phyloP scores from a whole-genome alignment of 2,888 invertebrate genomes.

The Lochmaea crataegi region DNA sequence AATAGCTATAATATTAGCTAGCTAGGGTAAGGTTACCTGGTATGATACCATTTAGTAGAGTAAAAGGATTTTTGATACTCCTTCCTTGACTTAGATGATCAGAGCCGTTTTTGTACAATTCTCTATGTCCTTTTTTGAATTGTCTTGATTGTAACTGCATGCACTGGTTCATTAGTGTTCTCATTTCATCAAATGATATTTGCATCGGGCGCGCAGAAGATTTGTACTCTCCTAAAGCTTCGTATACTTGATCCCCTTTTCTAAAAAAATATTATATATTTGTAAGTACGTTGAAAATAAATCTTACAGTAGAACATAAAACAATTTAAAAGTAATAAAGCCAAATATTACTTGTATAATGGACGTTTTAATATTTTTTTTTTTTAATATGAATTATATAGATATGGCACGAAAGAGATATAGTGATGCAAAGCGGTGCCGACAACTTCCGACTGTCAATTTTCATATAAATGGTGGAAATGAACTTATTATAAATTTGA shows the following conservation, averaged over 20 bases:
- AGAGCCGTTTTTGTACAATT: constrained; percentile 36
- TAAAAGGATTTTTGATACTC: constrained; percentile 73
- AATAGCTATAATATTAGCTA: too few relatives aligned
- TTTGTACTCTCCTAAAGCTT: constrained; percentile 73
- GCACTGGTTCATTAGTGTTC: constrained; percentile 83
- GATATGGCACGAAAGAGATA: too few relatives aligned
- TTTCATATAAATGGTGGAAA: too few relatives aligned
- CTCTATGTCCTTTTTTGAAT: constrained; percentile 61
- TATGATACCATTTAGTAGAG: constrained; percentile 81
- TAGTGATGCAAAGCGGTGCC: too few relatives aligned
- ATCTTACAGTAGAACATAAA: too few relatives aligned
- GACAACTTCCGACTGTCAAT: too few relatives aligned
- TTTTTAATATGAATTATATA: too few relatives aligned
- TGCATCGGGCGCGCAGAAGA: constrained; percentile 72
- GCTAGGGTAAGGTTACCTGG: constrained; percentile 71
- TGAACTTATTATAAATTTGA: too few relatives aligned
- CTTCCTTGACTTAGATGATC: constrained; percentile 52
- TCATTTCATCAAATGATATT: constrained; percentile 80
- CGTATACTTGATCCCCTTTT: constrained; percentile 76
- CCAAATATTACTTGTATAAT: too few relatives aligned
- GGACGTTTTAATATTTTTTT: too few relatives aligned
- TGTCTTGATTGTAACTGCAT: constrained; percentile 70
- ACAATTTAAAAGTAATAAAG: too few relatives aligned
- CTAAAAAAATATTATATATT: constrained; percentile 66
- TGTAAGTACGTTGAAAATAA: background rate